phyloP scores from a whole-genome alignment of 2,888 invertebrate species.

The Acanthosepion pharaonis region DNA sequence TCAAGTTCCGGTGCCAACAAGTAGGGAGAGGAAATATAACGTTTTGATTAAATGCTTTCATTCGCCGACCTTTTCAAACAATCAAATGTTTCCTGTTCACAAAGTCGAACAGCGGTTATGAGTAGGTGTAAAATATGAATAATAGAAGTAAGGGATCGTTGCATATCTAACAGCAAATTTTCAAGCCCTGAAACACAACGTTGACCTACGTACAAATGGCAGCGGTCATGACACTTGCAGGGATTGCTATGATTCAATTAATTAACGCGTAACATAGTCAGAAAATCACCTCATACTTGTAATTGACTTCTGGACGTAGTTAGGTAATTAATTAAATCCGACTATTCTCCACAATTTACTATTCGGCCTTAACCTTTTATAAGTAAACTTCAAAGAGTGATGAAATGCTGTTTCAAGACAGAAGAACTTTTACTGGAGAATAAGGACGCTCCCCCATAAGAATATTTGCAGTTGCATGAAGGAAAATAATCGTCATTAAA shows the following conservation, averaged over 20 bases:
- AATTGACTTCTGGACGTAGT: neutral
- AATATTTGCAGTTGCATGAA: neutral
- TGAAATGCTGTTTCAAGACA: neutral
- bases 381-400: neutral
- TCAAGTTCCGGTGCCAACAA: too few species aligned
- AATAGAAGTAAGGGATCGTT: neutral
- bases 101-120: neutral
- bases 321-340: slow-evolving; percentile 4
- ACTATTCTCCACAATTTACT: neutral
- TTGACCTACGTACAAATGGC: neutral
- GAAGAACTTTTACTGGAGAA: neutral
- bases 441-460: neutral
- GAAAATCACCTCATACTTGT: slow-evolving; percentile 9
- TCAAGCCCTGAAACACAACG: neutral
- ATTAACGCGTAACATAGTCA: neutral
- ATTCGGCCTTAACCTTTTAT: neutral
- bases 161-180: neutral
- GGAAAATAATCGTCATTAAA: neutral
- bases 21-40: neutral
- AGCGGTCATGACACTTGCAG: neutral
- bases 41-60: neutral
- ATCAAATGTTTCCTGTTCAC: neutral
- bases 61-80: neutral
- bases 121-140: neutral
- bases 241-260: neutral